phyloP scores from a whole-genome alignment of 2,797 vertebrate species.

The Anguilla megastoma region DNA sequence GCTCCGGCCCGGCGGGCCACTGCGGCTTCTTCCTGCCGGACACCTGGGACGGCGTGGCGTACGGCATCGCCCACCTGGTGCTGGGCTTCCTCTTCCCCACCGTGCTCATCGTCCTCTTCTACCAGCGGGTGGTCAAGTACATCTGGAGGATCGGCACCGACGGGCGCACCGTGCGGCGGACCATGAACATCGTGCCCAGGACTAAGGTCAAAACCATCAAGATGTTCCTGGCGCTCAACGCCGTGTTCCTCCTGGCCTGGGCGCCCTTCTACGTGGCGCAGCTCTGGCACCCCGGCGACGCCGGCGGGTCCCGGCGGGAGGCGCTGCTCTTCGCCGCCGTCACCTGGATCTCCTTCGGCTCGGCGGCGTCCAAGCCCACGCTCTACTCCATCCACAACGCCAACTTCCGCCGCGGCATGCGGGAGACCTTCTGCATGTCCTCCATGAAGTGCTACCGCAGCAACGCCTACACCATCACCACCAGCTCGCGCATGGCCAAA shows the following conservation, averaged over 20 bases:
- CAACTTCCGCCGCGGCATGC: slow-evolving; percentile 90
- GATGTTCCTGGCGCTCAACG: slow-evolving; percentile 93
- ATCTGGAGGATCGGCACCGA: slow-evolving; percentile 90
- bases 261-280: slow-evolving; percentile 86
- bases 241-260: slow-evolving; percentile 86
- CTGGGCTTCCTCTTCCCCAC: slow-evolving; percentile 82
- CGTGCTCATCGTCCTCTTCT: slow-evolving; percentile 79
- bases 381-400: slow-evolving; percentile 87
- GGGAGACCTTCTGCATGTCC: slow-evolving; percentile 96
- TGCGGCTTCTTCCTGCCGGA: slow-evolving; percentile 85
- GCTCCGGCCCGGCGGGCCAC: slow-evolving; percentile 63
- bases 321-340: slow-evolving; percentile 79
- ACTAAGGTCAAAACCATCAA: slow-evolving; percentile 97
- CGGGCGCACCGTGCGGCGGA: slow-evolving; percentile 84
- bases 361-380: slow-evolving; percentile 86
- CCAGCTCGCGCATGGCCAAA: slow-evolving; percentile 90
- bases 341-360: slow-evolving; percentile 86
- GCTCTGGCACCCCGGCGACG: slow-evolving; percentile 82
- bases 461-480: slow-evolving; percentile 95
- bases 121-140: slow-evolving; percentile 87
- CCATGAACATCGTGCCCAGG: slow-evolving; percentile 91
- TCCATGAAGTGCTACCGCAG: slow-evolving; percentile 97
- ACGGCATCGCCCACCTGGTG: slow-evolving; percentile 73
- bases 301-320: slow-evolving; percentile 68
- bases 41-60: slow-evolving; percentile 79